Evolutionary conservation across 2,888 invertebrate species (phyloP), one percentile per base, ranked within the genome.

Genomic region (Drosophila yooni): DNA sequence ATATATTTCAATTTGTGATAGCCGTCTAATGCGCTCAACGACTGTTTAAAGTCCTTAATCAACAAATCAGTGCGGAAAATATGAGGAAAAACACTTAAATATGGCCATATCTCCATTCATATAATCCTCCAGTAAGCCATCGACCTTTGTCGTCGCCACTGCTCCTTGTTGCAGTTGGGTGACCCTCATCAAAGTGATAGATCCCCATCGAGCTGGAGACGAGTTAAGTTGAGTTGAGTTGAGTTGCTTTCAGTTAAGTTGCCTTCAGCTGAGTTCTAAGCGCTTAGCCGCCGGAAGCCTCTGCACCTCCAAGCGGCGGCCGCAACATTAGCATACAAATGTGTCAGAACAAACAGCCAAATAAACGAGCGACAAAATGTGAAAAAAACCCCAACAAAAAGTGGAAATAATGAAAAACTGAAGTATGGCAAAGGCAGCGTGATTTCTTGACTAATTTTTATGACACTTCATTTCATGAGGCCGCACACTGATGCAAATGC

Each of bases 361-460:
- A 88, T 75, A 85, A 74, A 83, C 68, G 60, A 65, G 53, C 63
- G 52, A 77, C 82, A 72, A 70, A 46, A 46, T 27, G 25, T 46
- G 25, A 11, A 70, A 48, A 33, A 25, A 33, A 56, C 50, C 29
- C 69, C 53, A 52, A 36, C 29, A 31, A 36, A 48, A 50, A 54
- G 56, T 53, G 38, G 60, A 52, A 70, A 54, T 38, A 40, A 29
- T 29, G 48, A 38, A 52, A 50, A 58, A 63, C 65, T 51, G 31
- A 36, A 64, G 54, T 60, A 33, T 36, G 63, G 58, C 27, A 53
- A 53, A 53, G 83, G 58, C 80, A 76, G 83, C 89, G 87, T 83
- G 85, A 85, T 85, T 90, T 85, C 85, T 85, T 86, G 90, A 86
- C 85, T 86, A 86, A 86, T 86, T 86, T 86, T 90, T 90, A 89